These are phyloP conservation scores for Pituophis catenifer DNA, from an alignment of 2,113 vertebrate genomes.

Conservation along the genomic window DNA sequence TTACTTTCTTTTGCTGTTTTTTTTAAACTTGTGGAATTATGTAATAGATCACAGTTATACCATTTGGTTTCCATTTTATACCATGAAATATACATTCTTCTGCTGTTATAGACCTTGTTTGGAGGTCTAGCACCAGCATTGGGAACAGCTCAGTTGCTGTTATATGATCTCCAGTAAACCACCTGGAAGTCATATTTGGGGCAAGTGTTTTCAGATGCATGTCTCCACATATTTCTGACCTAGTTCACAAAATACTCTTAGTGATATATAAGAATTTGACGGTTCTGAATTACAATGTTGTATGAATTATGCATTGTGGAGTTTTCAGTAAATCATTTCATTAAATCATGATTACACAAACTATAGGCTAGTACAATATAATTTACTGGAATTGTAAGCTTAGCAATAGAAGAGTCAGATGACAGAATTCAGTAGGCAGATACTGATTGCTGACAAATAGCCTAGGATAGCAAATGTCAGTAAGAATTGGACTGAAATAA, in stretches of 20 bases:
- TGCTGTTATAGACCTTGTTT: slow-evolving; percentile 51
- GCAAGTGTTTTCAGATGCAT: neutral
- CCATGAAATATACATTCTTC: slow-evolving; percentile 32
- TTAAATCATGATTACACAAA: neutral
- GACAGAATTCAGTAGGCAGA: neutral
- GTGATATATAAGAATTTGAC: neutral
- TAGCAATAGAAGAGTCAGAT: neutral
- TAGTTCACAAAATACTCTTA: neutral
- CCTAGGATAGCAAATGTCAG: neutral
- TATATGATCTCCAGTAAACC: neutral
- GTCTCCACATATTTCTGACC: neutral
- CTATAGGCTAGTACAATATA: neutral
- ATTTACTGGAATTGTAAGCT: neutral
- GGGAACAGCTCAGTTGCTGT: neutral
- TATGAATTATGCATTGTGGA: neutral
- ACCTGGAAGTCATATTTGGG: neutral
- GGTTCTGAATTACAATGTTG: neutral
- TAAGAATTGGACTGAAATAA: neutral
- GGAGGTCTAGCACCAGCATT: slow-evolving; percentile 42
- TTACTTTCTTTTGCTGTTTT: neutral
- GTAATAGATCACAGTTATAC: slow-evolving; percentile 29
- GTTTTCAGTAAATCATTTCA: neutral
- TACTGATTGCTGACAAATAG: neutral
- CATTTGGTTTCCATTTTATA: slow-evolving; percentile 37
- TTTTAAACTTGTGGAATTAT: slow-evolving; percentile 33